Evolutionary conservation across 2,113 vertebrate genomes (phyloP), one percentile per base, ranked within the genome.

Genomic region (Drymodes brunneopygia): DNA sequence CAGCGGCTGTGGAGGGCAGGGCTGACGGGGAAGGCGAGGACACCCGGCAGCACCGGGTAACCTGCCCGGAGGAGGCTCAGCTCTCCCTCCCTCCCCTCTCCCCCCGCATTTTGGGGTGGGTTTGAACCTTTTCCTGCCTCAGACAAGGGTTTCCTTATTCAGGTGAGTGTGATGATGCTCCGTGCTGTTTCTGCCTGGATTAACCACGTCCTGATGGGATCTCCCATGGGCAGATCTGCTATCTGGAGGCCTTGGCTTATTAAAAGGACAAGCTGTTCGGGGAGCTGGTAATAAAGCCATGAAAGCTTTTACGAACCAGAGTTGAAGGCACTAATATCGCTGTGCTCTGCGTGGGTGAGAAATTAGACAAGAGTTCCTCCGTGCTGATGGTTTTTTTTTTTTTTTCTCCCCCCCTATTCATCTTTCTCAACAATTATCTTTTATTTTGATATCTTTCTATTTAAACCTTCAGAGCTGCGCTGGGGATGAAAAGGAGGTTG

Each of bases 361-460:
- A 95, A 97, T 97, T 83, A 97, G 96, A 95, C 96, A 96, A 93
- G 93, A 97, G 92, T 97, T 97, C 72, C 92, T 93, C 91, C 65
- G 7, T 78, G 83, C 91, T 78, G 87, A 86, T 71, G 64, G 36
- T 33, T 18, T n/a, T 18, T 42, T 54, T 36, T 48, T 70, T 8
- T 35, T n/a, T 31, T 50, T 3, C 44, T 54, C 70, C 77, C 88
- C 83, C 69, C 29, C 54, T 80, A 91, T 95, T 96, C 96, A 96
- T 96, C 81, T 95, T 94, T 91, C 95, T 93, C 75, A 83, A 97
- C 93, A 91, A 97, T 97, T 97, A 96, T 95, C 95, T 94, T 96
- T 89, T 96, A 96, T 97, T 97, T 97, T 97, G 94, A 97, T 97
- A 96, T 81, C 95, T 94, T 96, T 96, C 96, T 96, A 95, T 96